Evolutionary conservation across 2,797 vertebrate genomes (phyloP), one percentile per base, ranked within the genome.

Genomic region (Hoplostethus atlanticus): DNA sequence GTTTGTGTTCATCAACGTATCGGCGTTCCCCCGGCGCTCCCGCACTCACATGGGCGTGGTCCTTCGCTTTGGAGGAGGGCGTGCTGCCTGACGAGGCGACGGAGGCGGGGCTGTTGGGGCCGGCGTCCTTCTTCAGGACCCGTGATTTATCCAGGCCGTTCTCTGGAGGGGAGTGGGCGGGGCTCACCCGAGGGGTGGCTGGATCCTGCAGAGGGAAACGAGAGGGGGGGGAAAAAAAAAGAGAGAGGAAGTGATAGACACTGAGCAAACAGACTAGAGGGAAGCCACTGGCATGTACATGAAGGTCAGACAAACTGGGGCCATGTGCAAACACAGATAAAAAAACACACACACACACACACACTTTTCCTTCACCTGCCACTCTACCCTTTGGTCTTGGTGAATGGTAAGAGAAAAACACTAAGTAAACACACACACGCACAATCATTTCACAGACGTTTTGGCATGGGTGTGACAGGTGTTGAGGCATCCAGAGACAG

Each of bases 61-160:
- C 97, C 92, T 98, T 98, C 25, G 96, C 96, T 94, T 98, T 99
- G 84, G 97, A 98, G 63, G 97, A 98, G 4, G 97, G 97, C 4
- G 97, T 99, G 93, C 97, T 98, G 89, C 97, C 97, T 21, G 97
- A 98, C n/a, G 97, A 98, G 65, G 97, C 96, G 8, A 98, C 96
- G 0, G 97, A 99, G 85, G 97, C 97, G 0, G 97, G 97, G 93
- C 97, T 98, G 94, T 96, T 97, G 2, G 97, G 97, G 0, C 96
- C 96, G 0, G 96, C 96, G 0, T 99, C 97, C 73, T 98, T 98
- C 91, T 94, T 98, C 88, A 97, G 89, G 63, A 94, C 94, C 0
- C 97, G 95, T 6, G 95, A 88, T 88, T 98, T 98, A 88, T 99
- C 97, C 73, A 99, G 91, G 64, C 97, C 97, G 0, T 98, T 98